Evolutionary conservation across 2,797 vertebrate species (phyloP).

Genomic region (Pyrocephalus nanus): DNA sequence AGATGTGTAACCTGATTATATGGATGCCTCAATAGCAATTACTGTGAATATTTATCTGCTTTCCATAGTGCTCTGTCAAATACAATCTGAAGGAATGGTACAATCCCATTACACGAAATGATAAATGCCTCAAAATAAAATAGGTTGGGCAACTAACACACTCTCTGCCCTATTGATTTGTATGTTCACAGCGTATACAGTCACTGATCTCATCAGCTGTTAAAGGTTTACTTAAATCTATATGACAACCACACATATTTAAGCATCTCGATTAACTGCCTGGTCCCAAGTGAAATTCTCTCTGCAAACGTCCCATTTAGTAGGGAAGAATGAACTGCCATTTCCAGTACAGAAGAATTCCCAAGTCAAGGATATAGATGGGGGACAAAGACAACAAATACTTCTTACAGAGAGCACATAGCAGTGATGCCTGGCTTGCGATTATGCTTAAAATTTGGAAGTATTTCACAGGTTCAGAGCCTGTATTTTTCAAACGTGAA

Average conservation of each 20-base stretch:
- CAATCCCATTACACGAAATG: constrained; percentile 7
- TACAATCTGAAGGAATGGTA: neutral
- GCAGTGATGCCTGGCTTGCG: neutral
- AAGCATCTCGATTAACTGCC: neutral
- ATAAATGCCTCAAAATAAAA: constrained; percentile 25
- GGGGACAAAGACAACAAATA: neutral
- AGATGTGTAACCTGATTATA: constrained; percentile 14
- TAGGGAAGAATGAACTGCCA: neutral
- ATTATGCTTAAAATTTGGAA: neutral
- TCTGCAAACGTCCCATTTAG: neutral
- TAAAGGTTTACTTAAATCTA: neutral
- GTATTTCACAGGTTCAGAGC: neutral
- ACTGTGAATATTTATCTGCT: constrained; percentile 29
- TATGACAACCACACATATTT: neutral
- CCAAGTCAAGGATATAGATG: neutral
- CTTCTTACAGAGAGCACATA: neutral
- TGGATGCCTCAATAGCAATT: constrained; percentile 3
- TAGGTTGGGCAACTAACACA: neutral
- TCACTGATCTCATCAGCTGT: neutral
- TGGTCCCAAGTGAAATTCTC: neutral
- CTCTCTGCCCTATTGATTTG: neutral
- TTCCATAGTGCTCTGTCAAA: constrained; percentile 26
- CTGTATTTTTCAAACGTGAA: neutral
- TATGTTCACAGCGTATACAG: neutral
- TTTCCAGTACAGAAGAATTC: neutral